phyloP scores from a whole-genome alignment of 2,113 vertebrate species.

The Gymnocephalus cernua region DNA sequence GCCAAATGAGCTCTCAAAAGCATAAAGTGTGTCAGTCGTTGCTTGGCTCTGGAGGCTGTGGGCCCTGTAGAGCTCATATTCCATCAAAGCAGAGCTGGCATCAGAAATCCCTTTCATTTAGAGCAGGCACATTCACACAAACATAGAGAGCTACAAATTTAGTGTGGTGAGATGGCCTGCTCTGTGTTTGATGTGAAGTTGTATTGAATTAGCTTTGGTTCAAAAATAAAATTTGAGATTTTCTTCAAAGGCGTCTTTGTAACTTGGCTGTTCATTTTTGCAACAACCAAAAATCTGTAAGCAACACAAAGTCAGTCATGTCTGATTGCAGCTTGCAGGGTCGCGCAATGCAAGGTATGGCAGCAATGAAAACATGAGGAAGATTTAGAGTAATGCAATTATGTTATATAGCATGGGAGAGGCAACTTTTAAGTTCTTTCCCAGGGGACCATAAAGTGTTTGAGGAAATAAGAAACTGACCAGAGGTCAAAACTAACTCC shows the following conservation, averaged over 20 bases:
- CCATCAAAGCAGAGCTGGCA: slow-evolving; percentile 58
- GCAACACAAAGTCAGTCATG: background rate
- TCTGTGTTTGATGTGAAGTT: slow-evolving; percentile 40
- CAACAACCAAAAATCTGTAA: background rate
- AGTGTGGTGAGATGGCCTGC: background rate
- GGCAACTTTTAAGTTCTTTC: background rate
- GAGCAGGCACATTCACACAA: slow-evolving; percentile 25
- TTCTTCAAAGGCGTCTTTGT: background rate
- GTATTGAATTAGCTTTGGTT: slow-evolving; percentile 9
- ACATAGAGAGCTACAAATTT: slow-evolving; percentile 37
- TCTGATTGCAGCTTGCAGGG: background rate
- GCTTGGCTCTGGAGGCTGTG: slow-evolving; percentile 32
- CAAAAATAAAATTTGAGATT: slow-evolving; percentile 20
- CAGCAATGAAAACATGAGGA: background rate
- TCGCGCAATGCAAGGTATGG: background rate
- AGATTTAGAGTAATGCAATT: too few species aligned
- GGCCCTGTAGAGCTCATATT: slow-evolving; percentile 48
- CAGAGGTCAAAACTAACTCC: too few species aligned
- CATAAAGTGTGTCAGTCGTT: slow-evolving; percentile 56
- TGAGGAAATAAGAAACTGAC: background rate
- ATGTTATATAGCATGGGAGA: too few species aligned
- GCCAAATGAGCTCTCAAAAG: slow-evolving; percentile 66
- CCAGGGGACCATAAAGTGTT: too few species aligned
- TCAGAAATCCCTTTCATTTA: slow-evolving; percentile 64
- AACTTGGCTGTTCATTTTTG: background rate